Conservation (phyloP, 1,140 invertebrate genomes). For the Plodia interpunctella region DNA sequence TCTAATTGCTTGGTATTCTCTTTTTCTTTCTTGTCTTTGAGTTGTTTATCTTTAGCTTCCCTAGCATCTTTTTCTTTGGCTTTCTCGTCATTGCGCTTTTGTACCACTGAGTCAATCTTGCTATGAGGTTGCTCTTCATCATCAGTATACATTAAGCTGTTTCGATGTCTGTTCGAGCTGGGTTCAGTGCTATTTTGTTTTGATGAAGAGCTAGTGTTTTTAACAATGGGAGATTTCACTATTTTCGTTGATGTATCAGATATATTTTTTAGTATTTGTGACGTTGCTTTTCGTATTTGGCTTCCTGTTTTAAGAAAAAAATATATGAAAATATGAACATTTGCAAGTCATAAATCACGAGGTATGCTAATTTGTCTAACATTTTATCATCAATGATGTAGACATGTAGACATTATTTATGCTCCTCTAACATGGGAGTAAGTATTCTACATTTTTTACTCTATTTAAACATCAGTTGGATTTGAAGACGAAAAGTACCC, state of each 20-base stretch:
- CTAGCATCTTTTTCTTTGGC: conserved; percentile 23
- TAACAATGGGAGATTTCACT: conserved; percentile 46
- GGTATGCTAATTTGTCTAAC: too few species aligned
- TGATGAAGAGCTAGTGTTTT: conserved; percentile 19
- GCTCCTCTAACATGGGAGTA: too few species aligned
- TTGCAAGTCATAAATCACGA: too few species aligned
- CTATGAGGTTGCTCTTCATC: conserved; percentile 74
- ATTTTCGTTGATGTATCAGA: conserved; percentile 47
- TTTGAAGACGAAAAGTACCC: too few species aligned
- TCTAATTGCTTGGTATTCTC: not conserved
- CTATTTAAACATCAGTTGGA: too few species aligned
- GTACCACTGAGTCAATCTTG: conserved; percentile 75
- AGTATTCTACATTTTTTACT: too few species aligned
- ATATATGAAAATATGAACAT: not conserved
- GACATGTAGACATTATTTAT: too few species aligned
- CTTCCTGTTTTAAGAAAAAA: conserved; percentile 39
- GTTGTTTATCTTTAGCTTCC: not conserved
- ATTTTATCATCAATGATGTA: too few species aligned
- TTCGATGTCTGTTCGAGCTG: conserved; percentile 19
- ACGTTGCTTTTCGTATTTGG: conserved; percentile 62
- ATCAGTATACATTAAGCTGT: conserved; percentile 71
- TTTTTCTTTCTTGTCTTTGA: conserved; percentile 11
- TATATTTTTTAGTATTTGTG: conserved; percentile 53
- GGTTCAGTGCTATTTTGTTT: conserved; percentile 6
- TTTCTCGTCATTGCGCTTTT: conserved; percentile 67